These are phyloP conservation scores for Champsocephalus esox DNA, from an alignment of 2,797 vertebrate species.

Conservation along the genomic window DNA sequence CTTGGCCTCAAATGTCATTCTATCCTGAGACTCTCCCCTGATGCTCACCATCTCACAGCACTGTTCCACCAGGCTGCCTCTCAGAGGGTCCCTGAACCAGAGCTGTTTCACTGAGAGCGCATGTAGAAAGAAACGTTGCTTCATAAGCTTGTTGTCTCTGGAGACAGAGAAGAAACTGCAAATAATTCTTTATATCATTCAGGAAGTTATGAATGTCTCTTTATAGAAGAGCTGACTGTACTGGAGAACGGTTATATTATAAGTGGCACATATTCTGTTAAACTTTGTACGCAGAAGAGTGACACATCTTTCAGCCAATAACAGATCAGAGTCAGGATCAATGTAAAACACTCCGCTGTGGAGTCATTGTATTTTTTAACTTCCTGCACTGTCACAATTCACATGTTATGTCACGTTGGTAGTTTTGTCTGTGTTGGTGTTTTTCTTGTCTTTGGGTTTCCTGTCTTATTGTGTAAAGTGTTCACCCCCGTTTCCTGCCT, in stretches of 20 bases:
- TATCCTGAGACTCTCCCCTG: not conserved
- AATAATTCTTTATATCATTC: conserved; percentile 51
- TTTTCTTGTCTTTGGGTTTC: too few species aligned
- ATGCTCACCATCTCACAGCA: not conserved
- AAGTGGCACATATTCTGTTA: not conserved
- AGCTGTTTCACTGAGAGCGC: conserved; percentile 1
- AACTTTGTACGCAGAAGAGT: conserved; percentile 12
- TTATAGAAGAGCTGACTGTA: conserved; percentile 1
- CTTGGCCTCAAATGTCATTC: not conserved
- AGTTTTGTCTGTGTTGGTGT: too few species aligned
- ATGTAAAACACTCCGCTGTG: not conserved
- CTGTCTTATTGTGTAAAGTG: too few species aligned
- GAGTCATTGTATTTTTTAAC: conserved; percentile 37
- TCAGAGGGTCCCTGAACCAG: conserved; percentile 26
- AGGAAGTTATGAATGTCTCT: conserved; percentile 39
- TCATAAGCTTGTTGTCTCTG: conserved; percentile 53
- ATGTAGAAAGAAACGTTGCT: conserved; percentile 35
- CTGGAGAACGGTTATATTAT: conserved; percentile 8
- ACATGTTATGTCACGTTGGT: too few species aligned
- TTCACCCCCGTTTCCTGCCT: too few species aligned
- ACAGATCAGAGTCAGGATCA: conserved; percentile 14
- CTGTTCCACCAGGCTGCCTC: conserved; percentile 19
- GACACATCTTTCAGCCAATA: conserved; percentile 24
- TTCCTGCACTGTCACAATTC: too few species aligned
- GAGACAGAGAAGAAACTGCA: conserved; percentile 43